Evolutionary conservation across 2,888 invertebrate species (phyloP).

Genomic region (Oasisia sp.): DNA sequence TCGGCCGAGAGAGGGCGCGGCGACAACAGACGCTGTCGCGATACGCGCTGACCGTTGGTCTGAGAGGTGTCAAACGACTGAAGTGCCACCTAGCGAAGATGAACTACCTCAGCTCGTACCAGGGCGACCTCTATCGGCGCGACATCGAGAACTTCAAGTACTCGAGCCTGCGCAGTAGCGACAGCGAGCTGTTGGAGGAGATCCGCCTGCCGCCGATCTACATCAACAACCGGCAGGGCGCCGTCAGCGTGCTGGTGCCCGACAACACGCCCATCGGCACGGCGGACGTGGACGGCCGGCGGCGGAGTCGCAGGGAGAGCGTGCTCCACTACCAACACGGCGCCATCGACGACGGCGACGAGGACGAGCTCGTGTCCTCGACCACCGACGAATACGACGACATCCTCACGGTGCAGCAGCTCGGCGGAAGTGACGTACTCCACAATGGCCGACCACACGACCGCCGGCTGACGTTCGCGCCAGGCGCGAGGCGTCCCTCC

Average conservation of each 20-base stretch:
- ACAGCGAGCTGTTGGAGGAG: constrained; percentile 18
- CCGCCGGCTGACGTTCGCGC: constrained; percentile 13
- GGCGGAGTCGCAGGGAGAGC: not conserved
- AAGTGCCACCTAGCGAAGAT: not conserved
- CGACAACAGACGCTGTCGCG: not conserved
- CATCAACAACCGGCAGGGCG: not conserved
- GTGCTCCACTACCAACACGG: not conserved
- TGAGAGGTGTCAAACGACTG: not conserved
- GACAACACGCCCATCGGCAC: constrained; percentile 26
- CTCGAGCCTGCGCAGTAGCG: constrained; percentile 21
- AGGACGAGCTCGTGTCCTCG: not conserved
- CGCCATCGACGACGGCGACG: not conserved
- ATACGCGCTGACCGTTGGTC: not conserved
- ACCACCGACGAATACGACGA: not conserved
- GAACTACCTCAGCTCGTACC: not conserved
- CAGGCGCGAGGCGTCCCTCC: not conserved
- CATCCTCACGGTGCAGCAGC: not conserved
- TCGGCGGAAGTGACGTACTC: not conserved
- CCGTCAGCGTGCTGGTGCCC: not conserved
- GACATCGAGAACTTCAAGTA: constrained; percentile 27
- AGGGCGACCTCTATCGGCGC: constrained; percentile 18
- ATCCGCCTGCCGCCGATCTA: constrained; percentile 18
- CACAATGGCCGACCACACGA: not conserved
- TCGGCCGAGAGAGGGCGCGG: not conserved
- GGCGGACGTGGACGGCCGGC: not conserved